Conservation (phyloP, 2,888 invertebrate genomes). For the Drosophila kambysellisi region DNA sequence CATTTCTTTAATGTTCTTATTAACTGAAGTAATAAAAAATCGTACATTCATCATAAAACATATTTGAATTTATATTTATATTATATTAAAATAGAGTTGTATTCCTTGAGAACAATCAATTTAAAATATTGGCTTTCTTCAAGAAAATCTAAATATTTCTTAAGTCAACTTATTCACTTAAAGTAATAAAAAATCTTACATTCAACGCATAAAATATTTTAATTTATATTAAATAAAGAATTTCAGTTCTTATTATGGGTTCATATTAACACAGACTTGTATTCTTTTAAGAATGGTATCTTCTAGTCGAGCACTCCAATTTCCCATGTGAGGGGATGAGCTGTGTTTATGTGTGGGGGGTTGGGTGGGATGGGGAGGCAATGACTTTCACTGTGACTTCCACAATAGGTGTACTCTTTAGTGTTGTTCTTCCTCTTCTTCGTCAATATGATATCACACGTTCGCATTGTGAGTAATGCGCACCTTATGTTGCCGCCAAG, state of each 20-base stretch:
- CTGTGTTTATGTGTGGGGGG: neutral
- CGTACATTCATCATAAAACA: no score
- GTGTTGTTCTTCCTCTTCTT: slow-evolving; percentile 2
- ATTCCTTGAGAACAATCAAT: neutral
- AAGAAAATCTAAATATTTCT: no score
- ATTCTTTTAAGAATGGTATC: neutral
- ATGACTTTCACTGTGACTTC: slow-evolving; percentile 3
- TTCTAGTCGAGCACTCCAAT: neutral
- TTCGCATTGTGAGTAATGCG: slow-evolving; percentile 80
- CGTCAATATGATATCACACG: slow-evolving; percentile 61
- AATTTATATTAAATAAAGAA: neutral
- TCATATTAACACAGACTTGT: neutral
- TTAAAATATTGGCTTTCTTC: no score
- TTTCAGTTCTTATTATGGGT: neutral
- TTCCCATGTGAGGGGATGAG: neutral
- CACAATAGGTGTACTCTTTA: slow-evolving; percentile 30
- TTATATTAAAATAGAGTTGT: neutral
- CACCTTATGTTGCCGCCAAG: slow-evolving; percentile 82
- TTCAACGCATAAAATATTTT: no score
- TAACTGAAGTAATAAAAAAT: no score
- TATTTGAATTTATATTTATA: neutral
- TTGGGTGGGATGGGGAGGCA: slow-evolving; percentile 2
- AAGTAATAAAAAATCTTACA: no score
- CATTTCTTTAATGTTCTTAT: no score
- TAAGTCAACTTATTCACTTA: no score